phyloP scores from a whole-genome alignment of 2,113 vertebrate species.

The Eudyptes chrysolophus region DNA sequence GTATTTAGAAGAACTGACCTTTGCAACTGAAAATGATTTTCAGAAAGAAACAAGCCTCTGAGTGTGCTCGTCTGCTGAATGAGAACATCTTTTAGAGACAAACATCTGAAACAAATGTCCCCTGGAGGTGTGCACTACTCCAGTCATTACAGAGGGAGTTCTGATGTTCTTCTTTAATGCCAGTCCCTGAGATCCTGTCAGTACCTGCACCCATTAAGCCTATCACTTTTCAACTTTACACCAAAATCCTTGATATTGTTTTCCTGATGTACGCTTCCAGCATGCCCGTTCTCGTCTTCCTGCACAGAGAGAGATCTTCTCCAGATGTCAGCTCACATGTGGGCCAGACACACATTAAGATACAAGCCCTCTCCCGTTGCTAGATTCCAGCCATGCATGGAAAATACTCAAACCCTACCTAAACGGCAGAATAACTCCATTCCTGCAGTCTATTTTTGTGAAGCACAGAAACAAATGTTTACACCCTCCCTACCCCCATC shows the following conservation, averaged over 20 bases:
- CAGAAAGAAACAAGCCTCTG: not conserved
- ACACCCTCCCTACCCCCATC: too few relatives aligned
- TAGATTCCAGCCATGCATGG: not conserved
- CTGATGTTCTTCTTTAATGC: slow-evolving; percentile 1
- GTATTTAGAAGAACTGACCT: not conserved
- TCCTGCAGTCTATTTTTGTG: not conserved
- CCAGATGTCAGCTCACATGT: not conserved
- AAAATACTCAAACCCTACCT: not conserved
- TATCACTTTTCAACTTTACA: slow-evolving; percentile 58
- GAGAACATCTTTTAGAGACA: not conserved
- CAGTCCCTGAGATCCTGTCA: slow-evolving; percentile 28
- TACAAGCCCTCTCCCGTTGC: not conserved
- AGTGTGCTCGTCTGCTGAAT: not conserved
- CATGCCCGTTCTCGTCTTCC: slow-evolving; percentile 23
- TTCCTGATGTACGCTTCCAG: not conserved
- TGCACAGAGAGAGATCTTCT: not conserved
- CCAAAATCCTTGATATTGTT: slow-evolving; percentile 45
- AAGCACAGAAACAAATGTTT: not conserved
- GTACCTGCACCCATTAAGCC: slow-evolving; percentile 53
- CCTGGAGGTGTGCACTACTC: not conserved
- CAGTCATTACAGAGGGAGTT: not conserved
- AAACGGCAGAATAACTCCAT: not conserved
- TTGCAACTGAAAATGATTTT: not conserved
- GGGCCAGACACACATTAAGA: not conserved
- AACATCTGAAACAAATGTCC: slow-evolving; percentile 18